phyloP scores from a whole-genome alignment of 1,140 invertebrate genomes.

The Drosophila ambigua region DNA sequence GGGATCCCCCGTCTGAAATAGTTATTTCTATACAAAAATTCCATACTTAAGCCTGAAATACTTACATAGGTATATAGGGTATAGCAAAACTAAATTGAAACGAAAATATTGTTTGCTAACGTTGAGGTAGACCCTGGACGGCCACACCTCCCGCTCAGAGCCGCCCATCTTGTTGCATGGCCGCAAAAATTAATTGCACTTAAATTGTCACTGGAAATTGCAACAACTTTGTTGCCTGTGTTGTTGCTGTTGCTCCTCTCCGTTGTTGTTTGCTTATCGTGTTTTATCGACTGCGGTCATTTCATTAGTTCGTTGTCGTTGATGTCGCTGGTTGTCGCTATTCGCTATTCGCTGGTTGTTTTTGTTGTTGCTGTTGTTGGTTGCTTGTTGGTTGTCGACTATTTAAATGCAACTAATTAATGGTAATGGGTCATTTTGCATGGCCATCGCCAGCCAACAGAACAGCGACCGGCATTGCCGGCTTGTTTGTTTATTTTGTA shows the following conservation, averaged over 20 bases:
- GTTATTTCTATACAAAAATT: too few species aligned
- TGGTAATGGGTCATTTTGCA: slow-evolving; percentile 79
- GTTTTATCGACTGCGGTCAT: slow-evolving; percentile 61
- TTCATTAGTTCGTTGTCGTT: slow-evolving; percentile 54
- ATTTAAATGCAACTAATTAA: slow-evolving; percentile 79
- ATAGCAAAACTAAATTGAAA: too few species aligned
- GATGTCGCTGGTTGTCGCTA: slow-evolving; percentile 25
- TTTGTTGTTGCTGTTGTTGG: slow-evolving; percentile 22
- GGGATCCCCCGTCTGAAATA: too few species aligned
- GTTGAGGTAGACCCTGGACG: background rate
- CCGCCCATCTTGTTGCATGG: slow-evolving; percentile 41
- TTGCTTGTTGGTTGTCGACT: slow-evolving; percentile 32
- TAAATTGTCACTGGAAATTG: slow-evolving; percentile 72
- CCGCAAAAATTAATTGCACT: slow-evolving; percentile 72
- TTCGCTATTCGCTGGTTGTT: background rate
- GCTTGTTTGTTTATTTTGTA: slow-evolving; percentile 78
- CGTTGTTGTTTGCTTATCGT: slow-evolving; percentile 59
- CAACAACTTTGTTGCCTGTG: slow-evolving; percentile 56
- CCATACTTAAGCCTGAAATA: too few species aligned
- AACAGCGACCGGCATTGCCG: slow-evolving; percentile 26
- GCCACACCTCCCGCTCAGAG: background rate
- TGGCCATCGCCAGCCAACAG: slow-evolving; percentile 57
- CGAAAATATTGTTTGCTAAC: too few species aligned
- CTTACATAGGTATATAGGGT: too few species aligned
- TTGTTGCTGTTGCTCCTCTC: slow-evolving; percentile 7